Conservation (phyloP, 2,113 vertebrate genomes). For the Lampris incognitus region DNA sequence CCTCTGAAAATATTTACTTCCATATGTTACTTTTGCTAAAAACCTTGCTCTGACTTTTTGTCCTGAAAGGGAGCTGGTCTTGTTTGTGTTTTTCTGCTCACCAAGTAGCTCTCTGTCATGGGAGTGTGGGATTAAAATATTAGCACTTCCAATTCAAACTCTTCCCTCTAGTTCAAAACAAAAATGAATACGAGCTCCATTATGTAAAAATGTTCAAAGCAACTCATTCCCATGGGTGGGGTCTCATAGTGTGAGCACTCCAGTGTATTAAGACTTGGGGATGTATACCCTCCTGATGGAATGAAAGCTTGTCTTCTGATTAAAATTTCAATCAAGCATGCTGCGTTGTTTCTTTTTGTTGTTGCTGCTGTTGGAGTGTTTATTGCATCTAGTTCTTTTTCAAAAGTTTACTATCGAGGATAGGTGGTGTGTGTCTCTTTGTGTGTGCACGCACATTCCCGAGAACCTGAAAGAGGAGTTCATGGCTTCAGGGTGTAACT, state of each 20-base stretch:
- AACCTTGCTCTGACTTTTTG: neutral
- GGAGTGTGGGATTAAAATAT: conserved; percentile 69
- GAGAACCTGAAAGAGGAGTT: conserved; percentile 7
- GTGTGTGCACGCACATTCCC: conserved; percentile 4
- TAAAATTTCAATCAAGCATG: conserved; percentile 11
- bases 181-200: conserved; percentile 60
- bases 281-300: conserved; percentile 39
- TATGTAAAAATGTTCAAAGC: conserved; percentile 71
- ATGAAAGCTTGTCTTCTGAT: conserved; percentile 30
- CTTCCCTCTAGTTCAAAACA: conserved; percentile 62
- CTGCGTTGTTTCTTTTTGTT: neutral
- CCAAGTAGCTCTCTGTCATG: conserved; percentile 35
- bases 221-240: conserved; percentile 51
- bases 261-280: conserved; percentile 53
- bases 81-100: conserved; percentile 47
- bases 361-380: conserved; percentile 9
- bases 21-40: conserved; percentile 3
- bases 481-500: conserved; percentile 10
- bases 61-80: conserved; percentile 8
- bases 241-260: conserved; percentile 40
- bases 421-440: conserved; percentile 15
- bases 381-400: conserved; percentile 10
- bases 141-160: conserved; percentile 64
- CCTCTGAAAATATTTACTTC: neutral
- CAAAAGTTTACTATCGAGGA: conserved; percentile 8